These are phyloP conservation scores for Acrossocheilus wenchowensis DNA, from an alignment of 2,797 vertebrate species.

Conservation along the genomic window DNA sequence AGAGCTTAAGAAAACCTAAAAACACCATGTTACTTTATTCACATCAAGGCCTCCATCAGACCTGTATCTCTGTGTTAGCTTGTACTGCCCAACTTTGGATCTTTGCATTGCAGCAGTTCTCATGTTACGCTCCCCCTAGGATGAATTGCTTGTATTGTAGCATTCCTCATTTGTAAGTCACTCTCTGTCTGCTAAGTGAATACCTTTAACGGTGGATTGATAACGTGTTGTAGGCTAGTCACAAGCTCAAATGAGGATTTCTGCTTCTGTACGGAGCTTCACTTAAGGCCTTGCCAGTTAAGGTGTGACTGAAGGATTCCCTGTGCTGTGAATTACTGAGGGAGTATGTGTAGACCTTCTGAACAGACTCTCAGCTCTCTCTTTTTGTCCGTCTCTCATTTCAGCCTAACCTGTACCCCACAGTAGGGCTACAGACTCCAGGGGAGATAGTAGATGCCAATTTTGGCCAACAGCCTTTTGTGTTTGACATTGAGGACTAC, in stretches of 20 bases:
- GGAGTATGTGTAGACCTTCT: neutral
- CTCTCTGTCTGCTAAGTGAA: neutral
- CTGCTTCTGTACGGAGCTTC: neutral
- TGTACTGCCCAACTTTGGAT: conserved; percentile 5
- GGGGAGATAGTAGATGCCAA: conserved; percentile 98
- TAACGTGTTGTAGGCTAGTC: neutral
- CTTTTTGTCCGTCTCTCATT: conserved; percentile 10
- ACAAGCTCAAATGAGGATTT: conserved; percentile 9
- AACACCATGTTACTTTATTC: neutral
- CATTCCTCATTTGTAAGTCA: conserved; percentile 8
- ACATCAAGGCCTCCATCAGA: neutral
- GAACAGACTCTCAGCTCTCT: conserved; percentile 10
- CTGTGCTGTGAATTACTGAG: conserved; percentile 13
- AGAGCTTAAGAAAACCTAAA: too few relatives aligned
- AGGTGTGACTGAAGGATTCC: conserved; percentile 17
- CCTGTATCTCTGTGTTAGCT: neutral
- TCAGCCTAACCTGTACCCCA: conserved; percentile 96
- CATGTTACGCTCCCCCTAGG: conserved; percentile 1
- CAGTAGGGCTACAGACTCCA: conserved; percentile 96
- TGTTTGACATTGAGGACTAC: conserved; percentile 99
- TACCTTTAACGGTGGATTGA: neutral
- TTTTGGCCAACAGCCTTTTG: conserved; percentile 97
- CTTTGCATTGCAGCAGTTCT: neutral
- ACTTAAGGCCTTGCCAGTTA: conserved; percentile 16
- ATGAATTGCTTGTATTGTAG: neutral